Evolutionary conservation across 1,140 invertebrate genomes (phyloP).

Genomic region (Ooceraea biroi): DNA sequence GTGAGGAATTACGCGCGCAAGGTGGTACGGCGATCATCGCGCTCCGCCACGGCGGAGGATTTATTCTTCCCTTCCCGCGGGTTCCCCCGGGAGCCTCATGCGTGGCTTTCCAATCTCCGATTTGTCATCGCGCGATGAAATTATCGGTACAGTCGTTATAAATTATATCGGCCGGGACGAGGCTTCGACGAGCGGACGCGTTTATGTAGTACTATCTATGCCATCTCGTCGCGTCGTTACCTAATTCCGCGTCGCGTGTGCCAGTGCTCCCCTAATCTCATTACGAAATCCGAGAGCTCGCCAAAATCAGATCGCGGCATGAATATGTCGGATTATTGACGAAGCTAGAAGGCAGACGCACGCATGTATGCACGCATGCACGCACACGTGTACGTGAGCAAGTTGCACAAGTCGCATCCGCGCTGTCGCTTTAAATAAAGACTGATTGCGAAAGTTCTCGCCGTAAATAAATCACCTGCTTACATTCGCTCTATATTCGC

Average conservation of each 20-base stretch:
- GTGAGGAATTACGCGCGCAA: conserved; percentile 53
- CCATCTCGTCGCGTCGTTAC: not conserved
- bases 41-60: conserved; percentile 10
- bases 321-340: conserved; percentile 66
- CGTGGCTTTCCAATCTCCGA: conserved; percentile 19
- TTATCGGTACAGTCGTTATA: not conserved
- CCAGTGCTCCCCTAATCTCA: conserved; percentile 35
- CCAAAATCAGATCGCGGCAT: conserved; percentile 59
- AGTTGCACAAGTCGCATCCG: conserved; percentile 32
- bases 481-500: not conserved
- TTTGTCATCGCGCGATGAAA: conserved; percentile 12
- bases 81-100: not conserved
- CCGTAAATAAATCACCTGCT: conserved; percentile 59
- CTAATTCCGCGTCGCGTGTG: conserved; percentile 32
- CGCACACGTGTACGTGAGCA: conserved; percentile 15
- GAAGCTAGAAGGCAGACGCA: too few relatives aligned
- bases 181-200: too few relatives aligned
- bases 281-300: conserved; percentile 43
- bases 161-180: not conserved
- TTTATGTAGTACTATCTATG: too few relatives aligned
- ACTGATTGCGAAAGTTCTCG: conserved; percentile 64
- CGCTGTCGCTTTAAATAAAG: conserved; percentile 64
- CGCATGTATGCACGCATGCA: too few relatives aligned
- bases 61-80: not conserved
- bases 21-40: conserved; percentile 44